Base-by-base conservation (phyloP, 2,888 invertebrate genomes). In the Morpho achilles region DNA sequence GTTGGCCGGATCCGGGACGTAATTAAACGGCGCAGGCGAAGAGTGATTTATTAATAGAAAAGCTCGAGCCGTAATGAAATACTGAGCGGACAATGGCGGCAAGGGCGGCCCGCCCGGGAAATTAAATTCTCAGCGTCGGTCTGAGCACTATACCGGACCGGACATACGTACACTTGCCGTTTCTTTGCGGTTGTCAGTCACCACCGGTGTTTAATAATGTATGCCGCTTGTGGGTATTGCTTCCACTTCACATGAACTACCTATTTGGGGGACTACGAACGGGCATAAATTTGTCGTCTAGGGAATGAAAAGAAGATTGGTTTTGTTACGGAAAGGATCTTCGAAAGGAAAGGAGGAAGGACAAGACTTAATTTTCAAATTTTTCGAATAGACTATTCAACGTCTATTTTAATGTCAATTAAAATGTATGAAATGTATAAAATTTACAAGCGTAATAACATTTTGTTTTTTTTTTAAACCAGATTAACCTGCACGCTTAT, bases 21-120 rank as follows among this genome's bases (percentile, higher is more conserved):
- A 90, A 90, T 90, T 90, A 90, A 90, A 89, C 83, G 86, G 83
- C 79, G 80, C 82, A 79, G 81, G 87, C 89, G 88, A 90, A 88
- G 86, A 89, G 88, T 90, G 90, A 90, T 90, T 90, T 90, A 90
- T 90, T 90, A 90, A 89, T 90, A 90, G 90, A 89, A 89, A 88
- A 90, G 88, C 89, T 87, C 79, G 80, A 83, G 85, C 87, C 79
- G 84, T 89, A 89, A 90, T 89, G 89, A 89, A 90, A 90, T 89
- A 89, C 88, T 88, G 85, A 86, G 84, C 86, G 87, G 85, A 89
- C 90, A 89, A 89, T 89, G 80, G 87, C 77, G 84, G 79, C 69
- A 77, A 78, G 84, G 84, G 86, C 80, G 82, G 86, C 79, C 77
- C 82, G 78, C 70, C 76, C 73, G 80, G 84, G 85, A 88, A 90